Percentiles rank a stretch among this genome's conserved stretches.
phyloP scores from a whole-genome alignment of 1,140 invertebrate genomes.

The Zaprionus inermis region DNA sequence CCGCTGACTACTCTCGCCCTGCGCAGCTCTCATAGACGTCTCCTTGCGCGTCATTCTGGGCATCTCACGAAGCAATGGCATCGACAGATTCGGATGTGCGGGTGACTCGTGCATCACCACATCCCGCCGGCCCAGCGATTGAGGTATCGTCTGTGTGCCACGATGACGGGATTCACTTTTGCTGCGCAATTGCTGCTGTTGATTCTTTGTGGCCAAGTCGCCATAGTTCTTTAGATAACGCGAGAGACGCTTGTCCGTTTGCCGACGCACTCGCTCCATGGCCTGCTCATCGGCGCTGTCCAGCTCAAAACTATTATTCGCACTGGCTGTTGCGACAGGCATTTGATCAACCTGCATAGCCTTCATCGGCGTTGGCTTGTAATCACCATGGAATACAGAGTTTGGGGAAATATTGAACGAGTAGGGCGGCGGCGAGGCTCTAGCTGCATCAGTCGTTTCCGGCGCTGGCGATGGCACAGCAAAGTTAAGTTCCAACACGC shows the following conservation, averaged over 20 bases:
- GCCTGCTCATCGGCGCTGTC: constrained; percentile 68
- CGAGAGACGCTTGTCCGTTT: constrained; percentile 66
- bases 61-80: constrained; percentile 80
- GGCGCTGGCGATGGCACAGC: constrained; percentile 27
- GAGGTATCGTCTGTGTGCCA: constrained; percentile 72
- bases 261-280: constrained; percentile 66
- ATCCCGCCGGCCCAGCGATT: constrained; percentile 55
- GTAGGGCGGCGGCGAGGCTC: constrained; percentile 58
- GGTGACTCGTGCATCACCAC: constrained; percentile 65
- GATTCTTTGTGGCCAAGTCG: constrained; percentile 65
- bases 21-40: constrained; percentile 11
- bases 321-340: constrained; percentile 49
- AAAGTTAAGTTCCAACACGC: constrained; percentile 70
- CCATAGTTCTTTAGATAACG: constrained; percentile 80
- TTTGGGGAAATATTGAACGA: constrained; percentile 72
- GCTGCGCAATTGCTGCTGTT: constrained; percentile 41
- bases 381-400: constrained; percentile 68
- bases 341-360: constrained; percentile 54
- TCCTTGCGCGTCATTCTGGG: constrained; percentile 80
- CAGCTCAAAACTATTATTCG: constrained; percentile 66
- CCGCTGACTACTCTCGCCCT: constrained; percentile 32
- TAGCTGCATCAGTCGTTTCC: constrained; percentile 33
- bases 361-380: constrained; percentile 64
- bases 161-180: constrained; percentile 69
- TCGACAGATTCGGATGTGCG: constrained; percentile 69